A percentile compares a stretch with the other conserved stretches of the same genome.
phyloP scores from a whole-genome alignment of 1,140 invertebrate species.

The Panagrolaimus sp. region DNA sequence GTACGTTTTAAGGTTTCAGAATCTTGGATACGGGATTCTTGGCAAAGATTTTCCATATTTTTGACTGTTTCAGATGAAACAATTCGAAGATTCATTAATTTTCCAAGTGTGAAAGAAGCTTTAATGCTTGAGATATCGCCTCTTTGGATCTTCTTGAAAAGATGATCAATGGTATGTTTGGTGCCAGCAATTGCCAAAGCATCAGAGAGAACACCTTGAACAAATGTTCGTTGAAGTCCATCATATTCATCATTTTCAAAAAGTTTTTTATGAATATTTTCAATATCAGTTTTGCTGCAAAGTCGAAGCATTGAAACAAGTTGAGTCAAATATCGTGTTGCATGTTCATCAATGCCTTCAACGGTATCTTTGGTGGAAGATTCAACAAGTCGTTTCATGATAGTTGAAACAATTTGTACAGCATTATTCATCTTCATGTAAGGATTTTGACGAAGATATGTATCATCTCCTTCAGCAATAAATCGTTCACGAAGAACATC shows the following conservation, averaged over 20 bases:
- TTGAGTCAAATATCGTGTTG: conserved; percentile 29
- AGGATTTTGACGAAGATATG: conserved; percentile 26
- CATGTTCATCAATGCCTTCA: conserved; percentile 18
- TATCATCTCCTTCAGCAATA: conserved; percentile 34
- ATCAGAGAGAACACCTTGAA: conserved; percentile 21
- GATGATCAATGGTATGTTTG: conserved; percentile 23
- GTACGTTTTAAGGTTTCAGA: not conserved
- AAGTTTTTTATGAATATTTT: conserved; percentile 18
- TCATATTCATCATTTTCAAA: not conserved
- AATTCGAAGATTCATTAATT: conserved; percentile 10
- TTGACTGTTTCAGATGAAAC: not conserved
- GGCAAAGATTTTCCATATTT: no score
- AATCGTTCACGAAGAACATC: conserved; percentile 26
- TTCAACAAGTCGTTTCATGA: conserved; percentile 21
- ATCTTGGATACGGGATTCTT: no score
- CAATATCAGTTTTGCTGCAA: conserved; percentile 21
- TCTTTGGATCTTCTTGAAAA: conserved; percentile 19
- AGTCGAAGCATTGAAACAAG: conserved; percentile 37
- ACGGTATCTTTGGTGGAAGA: not conserved
- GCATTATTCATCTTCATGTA: conserved; percentile 20
- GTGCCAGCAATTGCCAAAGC: conserved; percentile 34
- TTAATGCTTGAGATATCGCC: conserved; percentile 21
- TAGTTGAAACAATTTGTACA: conserved; percentile 14
- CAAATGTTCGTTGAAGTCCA: conserved; percentile 7
- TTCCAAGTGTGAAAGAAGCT: conserved; percentile 15